Percentiles rank a stretch among this genome's conserved stretches.
These are phyloP conservation scores for Escarpia spicata DNA, from an alignment of 2,888 invertebrate genomes.

Conservation along the genomic window DNA sequence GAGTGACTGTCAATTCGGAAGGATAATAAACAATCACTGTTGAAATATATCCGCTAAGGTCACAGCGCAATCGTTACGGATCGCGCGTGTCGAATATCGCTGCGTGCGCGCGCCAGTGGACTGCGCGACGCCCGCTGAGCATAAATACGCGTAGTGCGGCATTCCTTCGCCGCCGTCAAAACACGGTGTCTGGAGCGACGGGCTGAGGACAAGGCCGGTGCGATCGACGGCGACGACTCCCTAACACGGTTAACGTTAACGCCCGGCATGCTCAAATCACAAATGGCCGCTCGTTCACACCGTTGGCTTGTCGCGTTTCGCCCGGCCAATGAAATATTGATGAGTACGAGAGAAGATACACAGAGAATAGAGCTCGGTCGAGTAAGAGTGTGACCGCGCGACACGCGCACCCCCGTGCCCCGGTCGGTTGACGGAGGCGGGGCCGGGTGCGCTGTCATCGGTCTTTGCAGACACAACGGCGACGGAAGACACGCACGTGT, in stretches of 20 bases:
- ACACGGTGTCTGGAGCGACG: slow-evolving; percentile 9
- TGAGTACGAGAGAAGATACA: neutral
- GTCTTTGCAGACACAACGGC: neutral
- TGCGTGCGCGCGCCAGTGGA: neutral
- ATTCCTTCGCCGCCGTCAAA: slow-evolving; percentile 13
- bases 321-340: slow-evolving; percentile 16
- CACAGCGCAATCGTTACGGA: neutral
- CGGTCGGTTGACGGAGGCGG: neutral
- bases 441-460: slow-evolving; percentile 8
- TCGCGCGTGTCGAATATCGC: neutral
- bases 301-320: neutral
- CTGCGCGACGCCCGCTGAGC: neutral
- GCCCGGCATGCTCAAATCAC: neutral
- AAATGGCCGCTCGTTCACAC: slow-evolving; percentile 5
- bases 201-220: neutral
- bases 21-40: neutral
- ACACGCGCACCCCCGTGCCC: slow-evolving; percentile 10
- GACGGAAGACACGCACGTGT: neutral
- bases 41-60: neutral
- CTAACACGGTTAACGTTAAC: neutral
- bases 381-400: neutral
- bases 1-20: neutral
- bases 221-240: neutral
- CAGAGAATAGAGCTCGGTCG: neutral
- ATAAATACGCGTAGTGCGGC: neutral